Evolutionary conservation across 2,113 vertebrate genomes (phyloP).

Genomic region (Microcebus ravelobensis): DNA sequence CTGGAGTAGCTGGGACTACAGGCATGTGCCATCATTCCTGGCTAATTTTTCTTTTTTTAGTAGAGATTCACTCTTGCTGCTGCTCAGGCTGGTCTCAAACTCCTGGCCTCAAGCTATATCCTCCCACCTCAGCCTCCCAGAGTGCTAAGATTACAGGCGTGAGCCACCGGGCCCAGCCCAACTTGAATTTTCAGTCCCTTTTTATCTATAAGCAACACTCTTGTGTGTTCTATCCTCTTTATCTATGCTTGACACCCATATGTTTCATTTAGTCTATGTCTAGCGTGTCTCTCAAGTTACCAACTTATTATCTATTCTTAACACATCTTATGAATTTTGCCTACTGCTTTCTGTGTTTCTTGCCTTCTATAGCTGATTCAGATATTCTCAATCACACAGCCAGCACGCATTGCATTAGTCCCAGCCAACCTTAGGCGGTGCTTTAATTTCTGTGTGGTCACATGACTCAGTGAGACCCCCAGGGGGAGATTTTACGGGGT

Average conservation of each 20-base stretch:
- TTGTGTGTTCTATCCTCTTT: neutral
- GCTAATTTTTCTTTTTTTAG: too few relatives aligned
- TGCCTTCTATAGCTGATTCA: slow-evolving; percentile 20
- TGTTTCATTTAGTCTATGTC: slow-evolving; percentile 19
- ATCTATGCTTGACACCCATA: neutral
- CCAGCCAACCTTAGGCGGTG: neutral
- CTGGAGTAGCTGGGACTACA: too few relatives aligned
- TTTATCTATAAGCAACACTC: neutral
- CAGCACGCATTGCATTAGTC: neutral
- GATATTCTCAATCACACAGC: neutral
- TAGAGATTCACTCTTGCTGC: too few relatives aligned
- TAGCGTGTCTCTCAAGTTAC: neutral
- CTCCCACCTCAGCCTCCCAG: too few relatives aligned
- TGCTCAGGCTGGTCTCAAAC: too few relatives aligned
- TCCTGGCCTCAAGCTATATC: too few relatives aligned
- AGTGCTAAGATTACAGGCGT: too few relatives aligned
- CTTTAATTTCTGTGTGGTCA: neutral
- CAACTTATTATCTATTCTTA: neutral
- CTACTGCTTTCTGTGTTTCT: neutral
- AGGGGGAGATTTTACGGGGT: neutral
- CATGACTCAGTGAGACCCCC: neutral
- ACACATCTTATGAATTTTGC: neutral
- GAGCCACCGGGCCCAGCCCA: too few relatives aligned
- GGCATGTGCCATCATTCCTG: too few relatives aligned
- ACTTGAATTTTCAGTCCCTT: neutral